These are phyloP conservation scores for Peribatodes rhomboidaria DNA, from an alignment of 2,888 invertebrate genomes.

Conservation along the genomic window DNA sequence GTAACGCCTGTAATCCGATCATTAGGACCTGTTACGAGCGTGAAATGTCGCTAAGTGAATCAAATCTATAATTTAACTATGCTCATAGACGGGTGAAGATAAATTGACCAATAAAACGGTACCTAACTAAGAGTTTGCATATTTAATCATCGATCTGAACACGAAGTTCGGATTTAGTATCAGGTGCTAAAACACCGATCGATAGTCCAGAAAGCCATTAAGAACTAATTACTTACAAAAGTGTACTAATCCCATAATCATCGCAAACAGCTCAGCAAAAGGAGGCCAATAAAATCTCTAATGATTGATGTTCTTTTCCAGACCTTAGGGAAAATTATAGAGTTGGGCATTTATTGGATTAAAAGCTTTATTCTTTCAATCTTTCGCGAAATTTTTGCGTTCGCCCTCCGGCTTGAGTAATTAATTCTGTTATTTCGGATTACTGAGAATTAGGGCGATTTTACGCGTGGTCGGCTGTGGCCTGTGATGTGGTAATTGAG, in stretches of 20 bases:
- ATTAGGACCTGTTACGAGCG: too few relatives aligned
- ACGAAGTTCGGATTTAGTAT: not conserved
- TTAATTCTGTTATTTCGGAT: slow-evolving; percentile 72
- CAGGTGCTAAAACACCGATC: not conserved
- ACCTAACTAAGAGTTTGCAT: not conserved
- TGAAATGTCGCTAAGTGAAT: too few relatives aligned
- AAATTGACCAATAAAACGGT: too few relatives aligned
- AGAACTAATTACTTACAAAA: slow-evolving; percentile 23
- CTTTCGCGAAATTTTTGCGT: slow-evolving; percentile 62
- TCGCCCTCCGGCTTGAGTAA: slow-evolving; percentile 60
- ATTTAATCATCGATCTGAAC: too few relatives aligned
- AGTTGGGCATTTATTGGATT: slow-evolving; percentile 71
- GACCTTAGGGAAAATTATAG: slow-evolving; percentile 60
- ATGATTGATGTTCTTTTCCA: slow-evolving; percentile 69
- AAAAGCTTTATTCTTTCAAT: slow-evolving; percentile 67
- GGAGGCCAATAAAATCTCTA: slow-evolving; percentile 60
- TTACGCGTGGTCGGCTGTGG: slow-evolving; percentile 59
- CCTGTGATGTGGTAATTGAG: slow-evolving; percentile 53
- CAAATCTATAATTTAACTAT: too few relatives aligned
- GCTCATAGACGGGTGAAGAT: too few relatives aligned
- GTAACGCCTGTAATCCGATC: too few relatives aligned
- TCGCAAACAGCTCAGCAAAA: slow-evolving; percentile 37
- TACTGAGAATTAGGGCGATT: slow-evolving; percentile 58
- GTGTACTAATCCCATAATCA: slow-evolving; percentile 34
- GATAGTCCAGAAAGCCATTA: slow-evolving; percentile 8